These are phyloP conservation scores for Crossaster papposus DNA, from an alignment of 53 echinoderm and acorn worm genomes.

Conservation along the genomic window DNA sequence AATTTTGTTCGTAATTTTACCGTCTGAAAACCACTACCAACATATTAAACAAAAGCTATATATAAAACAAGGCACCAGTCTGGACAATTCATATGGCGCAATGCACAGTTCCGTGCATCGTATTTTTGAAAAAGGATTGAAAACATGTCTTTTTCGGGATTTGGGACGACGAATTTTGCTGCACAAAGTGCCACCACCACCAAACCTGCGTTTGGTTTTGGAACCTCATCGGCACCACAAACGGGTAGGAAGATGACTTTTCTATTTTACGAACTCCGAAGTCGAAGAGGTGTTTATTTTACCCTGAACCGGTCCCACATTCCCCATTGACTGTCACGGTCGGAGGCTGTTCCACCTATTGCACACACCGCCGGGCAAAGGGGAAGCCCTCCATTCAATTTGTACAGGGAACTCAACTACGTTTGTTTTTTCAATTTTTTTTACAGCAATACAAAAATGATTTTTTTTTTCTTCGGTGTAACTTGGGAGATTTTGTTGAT, in stretches of 20 bases:
- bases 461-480: no score
- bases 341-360: no score
- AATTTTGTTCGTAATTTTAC: not conserved
- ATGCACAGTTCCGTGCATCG: not conserved
- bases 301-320: no score
- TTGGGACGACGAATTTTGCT: conserved; percentile 45
- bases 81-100: not conserved
- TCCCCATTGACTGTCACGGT: no score
- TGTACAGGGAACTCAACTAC: no score
- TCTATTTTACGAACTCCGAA: not conserved
- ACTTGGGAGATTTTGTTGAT: no score
- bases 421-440: no score
- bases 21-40: not conserved
- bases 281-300: no score
- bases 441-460: no score
- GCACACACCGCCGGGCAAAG: no score
- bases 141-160: conserved; percentile 34
- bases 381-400: no score
- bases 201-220: conserved; percentile 65
- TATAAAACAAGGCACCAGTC: not conserved
- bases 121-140: not conserved
- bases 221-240: conserved; percentile 18
- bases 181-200: conserved; percentile 25
- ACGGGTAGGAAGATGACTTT: not conserved
- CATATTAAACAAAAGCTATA: not conserved